Base-by-base conservation (phyloP, 2,113 vertebrate genomes). In the Mastomys coucha region DNA sequence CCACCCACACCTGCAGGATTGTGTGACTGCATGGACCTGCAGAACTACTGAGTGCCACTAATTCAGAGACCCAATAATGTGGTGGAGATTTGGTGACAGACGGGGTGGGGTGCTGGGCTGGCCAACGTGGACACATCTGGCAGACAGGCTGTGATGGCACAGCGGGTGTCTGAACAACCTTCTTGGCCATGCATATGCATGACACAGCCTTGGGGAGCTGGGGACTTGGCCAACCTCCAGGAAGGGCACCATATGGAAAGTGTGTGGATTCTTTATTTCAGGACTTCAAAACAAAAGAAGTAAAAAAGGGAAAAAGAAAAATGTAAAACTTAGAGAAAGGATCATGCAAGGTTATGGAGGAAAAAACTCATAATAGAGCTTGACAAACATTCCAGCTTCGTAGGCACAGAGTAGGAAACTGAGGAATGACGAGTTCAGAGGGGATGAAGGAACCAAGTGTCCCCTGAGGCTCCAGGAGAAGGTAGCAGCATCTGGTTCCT, bases 131-230 rank as follows among this genome's bases (percentile, higher is more conserved):
- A 76, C 96, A 89, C 86, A 87, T 91, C 97, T 93, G 91, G 94
- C 5, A 85, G 94, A 92, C 97, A 96, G 94, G 92, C 94, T 88
- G 96, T 14, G 89, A 97, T 95, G 80, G 67, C 97, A 10, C 96
- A 10, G 96, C 42, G 73, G 97, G 96, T 51, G 94, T 88, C 87
- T 60, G 89, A 95, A 89, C 94, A 96, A 95, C 77, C 91, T 94
- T 96, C 91, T 73, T 51, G 82, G 96, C 26, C 94, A 96, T 97
- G 96, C 94, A 97, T 97, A 97, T 97, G 96, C 94, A 97, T 96
- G 4, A 24, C 31, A 1, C 81, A 87, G 89, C 97, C 94, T 93
- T 39, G 63, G 95, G 92, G 96, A 94, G 49, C 92, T 73, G 86
- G 84, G 75, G 95, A 91, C n/a, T 20, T 97, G 97, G 96, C 96